Evolutionary conservation across 2,797 vertebrate genomes (phyloP), one percentile per base, ranked within the genome.

Genomic region (Crocidura indochinensis): DNA sequence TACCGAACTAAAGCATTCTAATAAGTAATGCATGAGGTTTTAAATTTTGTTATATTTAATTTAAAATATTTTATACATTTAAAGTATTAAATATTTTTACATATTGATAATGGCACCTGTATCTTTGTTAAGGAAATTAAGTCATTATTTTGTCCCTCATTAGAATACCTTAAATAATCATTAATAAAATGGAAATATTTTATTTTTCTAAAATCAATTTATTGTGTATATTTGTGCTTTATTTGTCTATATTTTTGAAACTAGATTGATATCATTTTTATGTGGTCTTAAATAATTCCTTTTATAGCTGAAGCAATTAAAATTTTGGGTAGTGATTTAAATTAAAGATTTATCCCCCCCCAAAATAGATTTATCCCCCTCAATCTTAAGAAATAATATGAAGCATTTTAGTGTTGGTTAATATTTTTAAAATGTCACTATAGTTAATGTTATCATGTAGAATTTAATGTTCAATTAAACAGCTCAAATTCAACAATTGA

Each of bases 191-290:
- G n/a, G 15, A 46, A 69, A 60, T 84, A 44, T 88, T 84, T 67
- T 6, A 88, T 68, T 84, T 80, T 93, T 83, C 69, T 60, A 86
- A 96, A 92, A 29, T 90, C 20, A n/a, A 83, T 17, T 73, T 90
- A 9, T 2, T 77, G 29, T 85, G 1, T 62, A 68, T 67, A 84
- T 60, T 60, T 60, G 17, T 65, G 8, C 9, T 69, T 56, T 91
- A 71, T 82, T 10, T 90, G 6, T 24, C 22, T 92, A n/a, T 19
- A 3, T 79, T 90, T 85, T 84, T 81, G 78, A 74, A 79, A 74
- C 29, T 62, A 90, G 29, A 29, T 90, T 64, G 74, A 11, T 65
- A 20, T 10, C 46, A 80, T 92, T 88, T 64, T 92, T 49, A 11
- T 49, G 14, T 38, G 8, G n/a, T 89, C 73, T 71, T 53, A 44